Conservation (phyloP, 2,113 vertebrate genomes). For the Phrynosoma platyrhinos region DNA sequence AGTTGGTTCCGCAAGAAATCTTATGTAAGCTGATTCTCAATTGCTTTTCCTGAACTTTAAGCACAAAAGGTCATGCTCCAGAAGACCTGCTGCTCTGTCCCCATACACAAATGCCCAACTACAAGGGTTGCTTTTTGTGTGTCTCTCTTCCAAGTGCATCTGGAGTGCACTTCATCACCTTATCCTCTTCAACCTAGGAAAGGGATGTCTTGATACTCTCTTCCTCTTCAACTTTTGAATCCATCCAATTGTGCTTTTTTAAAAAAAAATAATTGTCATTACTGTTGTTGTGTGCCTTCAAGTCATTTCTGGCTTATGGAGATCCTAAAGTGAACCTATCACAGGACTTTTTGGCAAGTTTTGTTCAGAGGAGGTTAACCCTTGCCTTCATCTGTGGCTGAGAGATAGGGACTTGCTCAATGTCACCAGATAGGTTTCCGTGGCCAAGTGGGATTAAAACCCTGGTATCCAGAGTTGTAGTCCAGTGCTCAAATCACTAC, state of each 20-base stretch:
- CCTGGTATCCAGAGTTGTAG: too few relatives aligned
- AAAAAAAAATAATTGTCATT: too few relatives aligned
- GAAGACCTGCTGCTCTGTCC: conserved; percentile 56
- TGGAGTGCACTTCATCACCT: not conserved
- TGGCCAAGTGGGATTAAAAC: too few relatives aligned
- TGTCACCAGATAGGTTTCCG: too few relatives aligned
- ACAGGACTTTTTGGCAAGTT: too few relatives aligned
- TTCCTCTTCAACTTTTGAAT: conserved; percentile 51
- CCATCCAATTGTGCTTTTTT: conserved; percentile 19
- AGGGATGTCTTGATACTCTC: conserved; percentile 44
- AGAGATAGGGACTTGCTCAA: too few relatives aligned
- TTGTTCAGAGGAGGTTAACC: too few relatives aligned
- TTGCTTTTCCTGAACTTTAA: conserved; percentile 43
- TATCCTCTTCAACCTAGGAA: not conserved
- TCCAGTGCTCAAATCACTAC: too few relatives aligned
- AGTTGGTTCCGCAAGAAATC: conserved; percentile 54
- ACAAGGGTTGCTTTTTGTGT: not conserved
- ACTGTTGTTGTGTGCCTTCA: too few relatives aligned
- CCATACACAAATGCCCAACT: conserved; percentile 51
- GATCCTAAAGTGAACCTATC: too few relatives aligned
- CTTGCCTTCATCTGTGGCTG: too few relatives aligned
- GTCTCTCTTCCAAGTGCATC: not conserved
- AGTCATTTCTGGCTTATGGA: too few relatives aligned
- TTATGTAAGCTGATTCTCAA: conserved; percentile 45
- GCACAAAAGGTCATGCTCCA: conserved; percentile 41